These are phyloP conservation scores for Melanotaenia trifasciata DNA, from an alignment of 2,797 vertebrate species.

Conservation along the genomic window DNA sequence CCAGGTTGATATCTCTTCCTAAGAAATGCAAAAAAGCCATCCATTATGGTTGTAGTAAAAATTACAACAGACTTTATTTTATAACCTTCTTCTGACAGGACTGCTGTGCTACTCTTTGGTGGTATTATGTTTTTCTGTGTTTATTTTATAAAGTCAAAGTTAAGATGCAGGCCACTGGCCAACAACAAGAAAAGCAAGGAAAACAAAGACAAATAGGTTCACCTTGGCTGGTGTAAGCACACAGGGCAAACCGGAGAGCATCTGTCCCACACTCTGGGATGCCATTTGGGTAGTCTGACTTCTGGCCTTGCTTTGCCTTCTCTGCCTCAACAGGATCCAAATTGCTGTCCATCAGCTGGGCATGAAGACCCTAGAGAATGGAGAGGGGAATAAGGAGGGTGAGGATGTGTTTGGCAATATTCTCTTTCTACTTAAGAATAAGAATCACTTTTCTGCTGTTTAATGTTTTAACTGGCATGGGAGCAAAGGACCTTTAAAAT, in stretches of 20 bases:
- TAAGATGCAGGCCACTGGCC: slow-evolving; percentile 14
- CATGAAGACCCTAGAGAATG: slow-evolving; percentile 85
- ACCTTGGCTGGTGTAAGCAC: slow-evolving; percentile 90
- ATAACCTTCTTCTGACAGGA: background rate
- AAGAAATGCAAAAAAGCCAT: slow-evolving; percentile 13
- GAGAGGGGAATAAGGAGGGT: background rate
- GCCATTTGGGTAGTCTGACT: slow-evolving; percentile 87
- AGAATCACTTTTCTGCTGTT: background rate
- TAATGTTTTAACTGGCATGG: slow-evolving; percentile 21
- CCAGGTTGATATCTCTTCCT: slow-evolving; percentile 95
- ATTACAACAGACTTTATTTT: background rate
- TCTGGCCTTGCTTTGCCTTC: slow-evolving; percentile 91
- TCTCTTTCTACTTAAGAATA: slow-evolving; percentile 16
- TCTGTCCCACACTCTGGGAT: slow-evolving; percentile 90
- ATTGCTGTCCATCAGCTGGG: slow-evolving; percentile 88
- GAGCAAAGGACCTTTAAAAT: slow-evolving; percentile 8
- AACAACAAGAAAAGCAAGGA: slow-evolving; percentile 7
- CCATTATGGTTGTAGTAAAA: slow-evolving; percentile 6
- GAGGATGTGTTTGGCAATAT: background rate
- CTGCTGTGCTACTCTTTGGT: background rate
- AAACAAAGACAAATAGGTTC: slow-evolving; percentile 33
- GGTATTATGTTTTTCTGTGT: background rate
- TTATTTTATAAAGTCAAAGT: slow-evolving; percentile 14
- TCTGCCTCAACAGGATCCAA: slow-evolving; percentile 90
- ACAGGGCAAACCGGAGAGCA: slow-evolving; percentile 87